A percentile compares a stretch with the other conserved stretches of the same genome.
These are phyloP conservation scores for Vanessa atalanta DNA, from an alignment of 1,140 invertebrate species.

Conservation along the genomic window DNA sequence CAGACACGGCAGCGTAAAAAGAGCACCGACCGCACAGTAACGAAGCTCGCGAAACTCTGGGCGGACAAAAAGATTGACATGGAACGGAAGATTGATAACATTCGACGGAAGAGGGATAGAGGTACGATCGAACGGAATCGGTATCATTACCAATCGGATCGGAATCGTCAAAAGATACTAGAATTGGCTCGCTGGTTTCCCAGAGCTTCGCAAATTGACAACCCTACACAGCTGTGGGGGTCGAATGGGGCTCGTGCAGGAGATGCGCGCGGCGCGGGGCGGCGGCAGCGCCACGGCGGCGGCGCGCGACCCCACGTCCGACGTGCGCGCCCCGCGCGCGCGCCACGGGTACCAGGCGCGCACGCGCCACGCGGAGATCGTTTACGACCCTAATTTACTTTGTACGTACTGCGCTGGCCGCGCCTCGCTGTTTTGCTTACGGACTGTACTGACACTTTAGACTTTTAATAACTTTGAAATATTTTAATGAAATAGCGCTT, in stretches of 20 bases:
- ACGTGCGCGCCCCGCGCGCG: slow-evolving; percentile 79
- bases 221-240: slow-evolving; percentile 64
- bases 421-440: too few species aligned
- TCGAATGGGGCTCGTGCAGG: slow-evolving; percentile 38
- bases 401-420: slow-evolving; percentile 22
- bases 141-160: too few species aligned
- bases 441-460: too few species aligned
- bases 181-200: not conserved
- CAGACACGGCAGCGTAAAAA: slow-evolving; percentile 61
- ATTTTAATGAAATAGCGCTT: too few species aligned
- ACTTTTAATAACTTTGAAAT: too few species aligned
- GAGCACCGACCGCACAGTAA: slow-evolving; percentile 60
- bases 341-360: slow-evolving; percentile 67
- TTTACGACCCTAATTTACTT: slow-evolving; percentile 43
- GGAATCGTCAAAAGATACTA: too few species aligned
- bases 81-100: slow-evolving; percentile 67
- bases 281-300: slow-evolving; percentile 68
- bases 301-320: slow-evolving; percentile 74
- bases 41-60: slow-evolving; percentile 75
- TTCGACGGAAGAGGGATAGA: slow-evolving; percentile 71
- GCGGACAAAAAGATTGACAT: slow-evolving; percentile 68
- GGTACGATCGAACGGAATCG: slow-evolving; percentile 45
- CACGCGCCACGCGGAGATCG: slow-evolving; percentile 43
- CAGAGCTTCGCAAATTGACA: slow-evolving; percentile 82
- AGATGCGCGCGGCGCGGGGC: slow-evolving; percentile 51